Conservation (phyloP, 1,140 invertebrate genomes). For the Archegozetes longisetosus region DNA sequence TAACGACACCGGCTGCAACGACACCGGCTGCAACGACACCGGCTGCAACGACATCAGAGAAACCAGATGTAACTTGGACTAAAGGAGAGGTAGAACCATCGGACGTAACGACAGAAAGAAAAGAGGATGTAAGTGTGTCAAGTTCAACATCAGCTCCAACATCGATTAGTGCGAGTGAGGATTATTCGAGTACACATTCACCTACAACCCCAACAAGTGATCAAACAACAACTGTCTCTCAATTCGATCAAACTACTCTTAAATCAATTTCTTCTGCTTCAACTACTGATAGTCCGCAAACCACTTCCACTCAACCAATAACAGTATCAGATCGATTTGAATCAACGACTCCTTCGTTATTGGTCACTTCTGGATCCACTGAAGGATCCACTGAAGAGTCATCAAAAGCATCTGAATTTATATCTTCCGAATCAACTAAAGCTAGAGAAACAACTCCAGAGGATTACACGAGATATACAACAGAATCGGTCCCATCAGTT, state of each 20-base stretch:
- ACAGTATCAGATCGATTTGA: too few species aligned
- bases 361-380: too few species aligned
- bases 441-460: neutral
- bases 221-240: neutral
- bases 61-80: too few species aligned
- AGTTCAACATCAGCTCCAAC: neutral
- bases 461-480: neutral
- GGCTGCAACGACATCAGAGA: neutral
- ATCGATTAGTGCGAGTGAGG: neutral
- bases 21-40: neutral
- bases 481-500: neutral
- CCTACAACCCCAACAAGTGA: neutral
- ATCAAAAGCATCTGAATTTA: too few species aligned
- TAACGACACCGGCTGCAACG: neutral
- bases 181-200: neutral
- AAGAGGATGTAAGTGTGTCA: neutral
- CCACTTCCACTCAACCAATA: neutral
- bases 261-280: too few species aligned
- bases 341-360: too few species aligned
- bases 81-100: too few species aligned
- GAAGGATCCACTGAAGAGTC: too few species aligned
- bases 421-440: neutral
- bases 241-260: too few species aligned
- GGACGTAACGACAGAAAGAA: neutral
- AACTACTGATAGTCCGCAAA: too few species aligned